Percentiles rank a stretch among this genome's conserved stretches.
These are phyloP conservation scores for Semotilus atromaculatus DNA, from an alignment of 2,797 vertebrate genomes.

Conservation along the genomic window DNA sequence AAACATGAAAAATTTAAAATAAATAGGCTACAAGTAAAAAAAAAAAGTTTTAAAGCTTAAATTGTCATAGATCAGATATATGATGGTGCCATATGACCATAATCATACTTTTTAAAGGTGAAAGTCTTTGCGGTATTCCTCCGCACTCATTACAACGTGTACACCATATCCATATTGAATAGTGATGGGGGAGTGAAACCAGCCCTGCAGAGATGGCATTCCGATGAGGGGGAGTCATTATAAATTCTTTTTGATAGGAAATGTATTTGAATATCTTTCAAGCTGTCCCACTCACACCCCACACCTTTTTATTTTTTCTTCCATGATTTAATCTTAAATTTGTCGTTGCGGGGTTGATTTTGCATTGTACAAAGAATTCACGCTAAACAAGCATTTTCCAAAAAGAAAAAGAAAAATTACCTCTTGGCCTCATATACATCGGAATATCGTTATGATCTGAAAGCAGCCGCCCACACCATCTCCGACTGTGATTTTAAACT, in stretches of 20 bases:
- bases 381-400: constrained; percentile 35
- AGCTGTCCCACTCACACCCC: constrained; percentile 31
- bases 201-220: constrained; percentile 51
- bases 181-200: constrained; percentile 43
- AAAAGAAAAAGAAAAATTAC: constrained; percentile 44
- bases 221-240: constrained; percentile 58
- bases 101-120: constrained; percentile 39
- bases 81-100: not conserved
- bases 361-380: constrained; percentile 36
- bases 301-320: constrained; percentile 23
- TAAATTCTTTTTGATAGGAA: constrained; percentile 66
- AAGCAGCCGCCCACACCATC: constrained; percentile 58
- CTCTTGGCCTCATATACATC: constrained; percentile 52
- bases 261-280: constrained; percentile 66
- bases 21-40: no score
- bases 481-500: constrained; percentile 63
- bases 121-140: constrained; percentile 30
- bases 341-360: constrained; percentile 17
- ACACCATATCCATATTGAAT: constrained; percentile 49
- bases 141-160: constrained; percentile 42
- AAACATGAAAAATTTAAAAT: not conserved
- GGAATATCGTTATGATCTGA: constrained; percentile 56
- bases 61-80: not conserved
- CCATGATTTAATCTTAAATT: constrained; percentile 21
- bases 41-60: not conserved